Conservation (phyloP, 2,888 invertebrate species). For the Megastigmus dorsalis region DNA sequence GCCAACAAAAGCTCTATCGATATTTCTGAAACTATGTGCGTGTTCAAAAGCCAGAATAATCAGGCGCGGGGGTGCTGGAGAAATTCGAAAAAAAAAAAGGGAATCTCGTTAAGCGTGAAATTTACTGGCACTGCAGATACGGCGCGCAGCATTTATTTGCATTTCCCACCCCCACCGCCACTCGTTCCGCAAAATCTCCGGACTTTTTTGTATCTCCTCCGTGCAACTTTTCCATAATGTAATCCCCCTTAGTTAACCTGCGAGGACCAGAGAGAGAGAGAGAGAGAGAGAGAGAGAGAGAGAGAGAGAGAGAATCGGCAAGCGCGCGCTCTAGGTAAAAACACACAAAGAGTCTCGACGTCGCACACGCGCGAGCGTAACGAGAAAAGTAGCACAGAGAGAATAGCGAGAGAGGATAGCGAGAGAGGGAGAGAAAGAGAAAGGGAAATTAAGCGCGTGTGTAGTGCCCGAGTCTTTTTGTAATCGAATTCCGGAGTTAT, state of each 20-base stretch:
- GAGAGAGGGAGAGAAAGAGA: not conserved
- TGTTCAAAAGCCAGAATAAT: too few relatives aligned
- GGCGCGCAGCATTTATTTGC: conserved; percentile 9
- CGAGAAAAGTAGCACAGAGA: not conserved
- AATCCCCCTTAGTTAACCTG: not conserved
- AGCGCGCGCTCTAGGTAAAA: not conserved
- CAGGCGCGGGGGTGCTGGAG: too few relatives aligned
- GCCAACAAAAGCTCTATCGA: too few relatives aligned
- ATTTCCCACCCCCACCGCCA: not conserved
- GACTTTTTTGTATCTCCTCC: too few relatives aligned
- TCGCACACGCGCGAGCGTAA: too few relatives aligned
- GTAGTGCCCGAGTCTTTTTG: too few relatives aligned
- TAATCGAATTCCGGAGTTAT: too few relatives aligned
- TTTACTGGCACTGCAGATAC: not conserved
- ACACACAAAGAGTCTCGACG: not conserved
- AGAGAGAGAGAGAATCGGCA: not conserved
- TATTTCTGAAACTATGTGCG: too few relatives aligned
- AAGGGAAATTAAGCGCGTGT: conserved; percentile 1
- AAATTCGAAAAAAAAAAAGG: too few relatives aligned
- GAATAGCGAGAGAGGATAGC: not conserved
- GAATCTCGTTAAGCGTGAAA: too few relatives aligned
- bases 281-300: not conserved
- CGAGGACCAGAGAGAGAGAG: not conserved
- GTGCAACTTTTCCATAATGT: too few relatives aligned
- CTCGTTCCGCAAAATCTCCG: not conserved